A percentile compares a stretch with the other conserved stretches of the same genome.
phyloP scores from a whole-genome alignment of 92 coral and sea anemone genomes.

The Siderastrea siderea region DNA sequence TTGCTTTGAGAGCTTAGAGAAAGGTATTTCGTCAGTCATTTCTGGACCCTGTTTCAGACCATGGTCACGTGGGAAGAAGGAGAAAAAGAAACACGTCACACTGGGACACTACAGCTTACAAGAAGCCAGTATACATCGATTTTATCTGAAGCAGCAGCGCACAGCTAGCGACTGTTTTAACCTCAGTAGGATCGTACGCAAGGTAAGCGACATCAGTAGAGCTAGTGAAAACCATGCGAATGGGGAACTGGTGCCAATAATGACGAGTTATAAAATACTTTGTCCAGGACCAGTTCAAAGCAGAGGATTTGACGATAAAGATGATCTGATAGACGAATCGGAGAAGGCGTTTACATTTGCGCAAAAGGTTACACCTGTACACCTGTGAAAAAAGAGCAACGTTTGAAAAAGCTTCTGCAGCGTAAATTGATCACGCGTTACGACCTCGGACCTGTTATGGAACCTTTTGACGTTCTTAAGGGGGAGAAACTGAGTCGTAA shows the following conservation, averaged over 20 bases:
- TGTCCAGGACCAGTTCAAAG: neutral
- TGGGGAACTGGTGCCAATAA: neutral
- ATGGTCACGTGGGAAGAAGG: neutral
- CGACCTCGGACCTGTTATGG: slow-evolving; percentile 1
- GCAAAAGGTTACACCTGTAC: neutral
- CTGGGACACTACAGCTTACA: neutral
- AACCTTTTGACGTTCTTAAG: slow-evolving; percentile 1
- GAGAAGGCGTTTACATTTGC: neutral
- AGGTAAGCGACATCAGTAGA: neutral
- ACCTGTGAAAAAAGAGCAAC: slow-evolving; percentile 5
- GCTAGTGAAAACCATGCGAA: neutral
- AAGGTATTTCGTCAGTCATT: neutral
- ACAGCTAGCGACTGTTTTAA: neutral
- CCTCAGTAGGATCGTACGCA: neutral
- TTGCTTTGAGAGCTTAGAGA: neutral
- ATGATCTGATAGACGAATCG: neutral
- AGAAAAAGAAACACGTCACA: neutral
- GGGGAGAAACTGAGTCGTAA: slow-evolving; percentile 5
- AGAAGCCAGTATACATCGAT: slow-evolving; percentile 3
- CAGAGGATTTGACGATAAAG: neutral
- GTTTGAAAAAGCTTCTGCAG: neutral
- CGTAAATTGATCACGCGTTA: neutral
- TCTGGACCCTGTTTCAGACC: slow-evolving; percentile 16
- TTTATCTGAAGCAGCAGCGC: slow-evolving; percentile 6
- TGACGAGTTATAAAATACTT: neutral